Evolutionary conservation across 2,113 vertebrate genomes (phyloP).

Genomic region (Zosterops lateralis): DNA sequence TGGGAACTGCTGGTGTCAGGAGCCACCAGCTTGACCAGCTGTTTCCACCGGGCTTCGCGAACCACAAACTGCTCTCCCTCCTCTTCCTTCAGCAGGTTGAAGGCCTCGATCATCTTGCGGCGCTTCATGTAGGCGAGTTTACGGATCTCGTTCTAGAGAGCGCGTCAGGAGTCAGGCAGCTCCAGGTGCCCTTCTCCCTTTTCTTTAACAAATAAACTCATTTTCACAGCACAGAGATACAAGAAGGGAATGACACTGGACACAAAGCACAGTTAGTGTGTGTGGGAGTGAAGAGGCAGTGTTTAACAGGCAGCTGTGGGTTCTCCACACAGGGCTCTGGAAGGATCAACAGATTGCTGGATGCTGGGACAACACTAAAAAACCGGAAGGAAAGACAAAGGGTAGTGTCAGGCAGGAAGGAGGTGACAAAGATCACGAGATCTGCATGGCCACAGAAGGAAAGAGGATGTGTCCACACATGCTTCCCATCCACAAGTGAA

Average conservation of each 20-base stretch:
- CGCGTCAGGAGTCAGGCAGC: not conserved
- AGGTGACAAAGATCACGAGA: not conserved
- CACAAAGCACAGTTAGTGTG: not conserved
- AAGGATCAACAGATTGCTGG: not conserved
- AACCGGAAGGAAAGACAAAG: not conserved
- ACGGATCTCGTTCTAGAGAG: constrained; percentile 87
- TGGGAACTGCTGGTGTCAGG: constrained; percentile 82
- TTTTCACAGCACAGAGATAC: not conserved
- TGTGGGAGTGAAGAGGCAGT: not conserved
- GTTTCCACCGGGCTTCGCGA: constrained; percentile 80
- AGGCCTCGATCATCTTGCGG: constrained; percentile 88
- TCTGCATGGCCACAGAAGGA: not conserved
- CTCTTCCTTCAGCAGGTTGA: constrained; percentile 84
- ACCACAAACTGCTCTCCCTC: constrained; percentile 74
- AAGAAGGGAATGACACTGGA: not conserved
- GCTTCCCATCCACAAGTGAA: not conserved
- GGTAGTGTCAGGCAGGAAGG: not conserved
- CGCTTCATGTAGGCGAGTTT: constrained; percentile 87
- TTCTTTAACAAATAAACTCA: not conserved
- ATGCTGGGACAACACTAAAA: not conserved
- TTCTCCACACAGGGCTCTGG: not conserved
- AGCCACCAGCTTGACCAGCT: constrained; percentile 79
- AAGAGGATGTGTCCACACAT: not conserved
- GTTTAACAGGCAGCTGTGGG: not conserved
- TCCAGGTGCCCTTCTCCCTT: not conserved